Evolutionary conservation across 2,113 vertebrate genomes (phyloP), one percentile per base, ranked within the genome.

Genomic region (Phrynosoma blainvillii): DNA sequence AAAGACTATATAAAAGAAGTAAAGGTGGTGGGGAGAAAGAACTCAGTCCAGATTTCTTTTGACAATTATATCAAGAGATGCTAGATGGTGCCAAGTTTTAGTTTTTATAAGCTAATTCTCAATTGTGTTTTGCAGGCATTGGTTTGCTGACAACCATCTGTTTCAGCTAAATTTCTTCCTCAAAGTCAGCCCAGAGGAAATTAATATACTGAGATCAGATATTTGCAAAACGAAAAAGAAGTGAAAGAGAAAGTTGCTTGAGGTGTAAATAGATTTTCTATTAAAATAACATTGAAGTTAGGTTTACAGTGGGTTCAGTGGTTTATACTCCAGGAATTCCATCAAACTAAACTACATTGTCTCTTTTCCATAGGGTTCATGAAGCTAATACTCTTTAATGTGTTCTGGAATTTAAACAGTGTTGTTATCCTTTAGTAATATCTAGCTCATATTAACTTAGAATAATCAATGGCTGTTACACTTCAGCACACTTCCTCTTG

Each of bases 41-140:
- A 91, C 92, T 74, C 71, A 14, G 90, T 88, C 47, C 95, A 96
- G 95, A 95, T 96, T 96, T 96, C 95, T 96, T 97, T 96, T 96
- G 95, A 96, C 94, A 96, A 93, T 95, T 95, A 83, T 87, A 93
- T 96, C 93, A 94, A 92, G 92, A 94, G 91, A 87, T 87, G 86
- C 70, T 0, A 7, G 87, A 59, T 81, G 86, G 76, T 94, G 95
- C 92, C 91, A 96, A 96, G 89, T 92, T 94, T 91, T 88, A 68
- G 89, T 77, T n/a, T 95, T 90, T 92, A 88, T 93, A 92, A 87
- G 20, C 86, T 96, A 93, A 96, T 96, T 95, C 96, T 95, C 93
- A 94, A 94, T 96, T 95, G 92, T 95, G 93, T 89, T 95, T 92
- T 0, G n/a, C 93, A 93, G 91, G 91, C 94, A 84, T 27, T 89